Percentiles rank a stretch among this genome's conserved stretches.
phyloP scores from a whole-genome alignment of 2,113 vertebrate species.

The Chloroceryle aenea region DNA sequence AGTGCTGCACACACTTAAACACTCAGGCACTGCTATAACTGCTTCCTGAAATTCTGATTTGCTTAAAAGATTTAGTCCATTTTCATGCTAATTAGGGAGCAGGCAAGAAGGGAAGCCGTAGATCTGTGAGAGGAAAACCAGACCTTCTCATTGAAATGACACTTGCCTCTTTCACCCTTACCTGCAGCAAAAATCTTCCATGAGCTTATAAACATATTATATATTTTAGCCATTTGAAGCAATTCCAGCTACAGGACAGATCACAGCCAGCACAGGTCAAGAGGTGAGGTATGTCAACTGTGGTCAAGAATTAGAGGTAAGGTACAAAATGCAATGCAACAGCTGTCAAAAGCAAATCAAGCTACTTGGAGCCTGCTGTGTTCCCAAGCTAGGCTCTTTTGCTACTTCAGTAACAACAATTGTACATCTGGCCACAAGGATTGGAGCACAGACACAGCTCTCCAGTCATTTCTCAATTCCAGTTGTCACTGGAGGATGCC shows the following conservation, averaged over 20 bases:
- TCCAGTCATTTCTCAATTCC: constrained; percentile 3
- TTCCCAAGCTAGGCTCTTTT: neutral
- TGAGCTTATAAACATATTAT: neutral
- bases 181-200: neutral
- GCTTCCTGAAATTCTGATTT: constrained; percentile 47
- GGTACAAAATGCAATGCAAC: neutral
- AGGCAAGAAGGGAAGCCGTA: neutral
- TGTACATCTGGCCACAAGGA: constrained; percentile 31
- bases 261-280: neutral
- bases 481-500: constrained; percentile 1
- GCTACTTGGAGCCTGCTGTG: neutral
- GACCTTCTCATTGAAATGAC: neutral
- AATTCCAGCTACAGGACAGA: neutral
- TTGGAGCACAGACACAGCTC: neutral
- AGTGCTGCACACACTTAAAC: neutral
- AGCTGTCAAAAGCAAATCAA: constrained; percentile 9
- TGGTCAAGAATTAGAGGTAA: neutral
- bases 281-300: neutral
- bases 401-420: neutral
- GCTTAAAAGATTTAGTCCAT: constrained; percentile 61
- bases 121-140: neutral
- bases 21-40: neutral
- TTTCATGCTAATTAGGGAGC: constrained; percentile 54
- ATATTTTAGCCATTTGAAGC: neutral
- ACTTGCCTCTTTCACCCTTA: neutral